These are phyloP conservation scores for Lomographa bimaculata DNA, from an alignment of 2,888 invertebrate genomes.

Conservation along the genomic window DNA sequence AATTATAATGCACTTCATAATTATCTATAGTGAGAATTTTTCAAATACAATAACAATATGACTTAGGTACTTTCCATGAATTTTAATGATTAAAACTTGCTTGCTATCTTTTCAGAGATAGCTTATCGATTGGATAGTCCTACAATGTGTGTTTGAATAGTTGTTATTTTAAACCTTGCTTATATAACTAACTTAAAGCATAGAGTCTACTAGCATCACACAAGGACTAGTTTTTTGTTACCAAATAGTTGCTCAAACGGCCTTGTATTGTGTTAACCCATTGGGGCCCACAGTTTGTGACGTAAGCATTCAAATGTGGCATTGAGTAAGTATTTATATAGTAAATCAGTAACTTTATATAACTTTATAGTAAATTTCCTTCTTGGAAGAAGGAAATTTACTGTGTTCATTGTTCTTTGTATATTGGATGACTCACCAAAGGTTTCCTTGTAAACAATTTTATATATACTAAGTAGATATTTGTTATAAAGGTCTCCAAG, in stretches of 20 bases:
- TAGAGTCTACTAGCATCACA: not conserved
- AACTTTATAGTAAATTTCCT: not conserved
- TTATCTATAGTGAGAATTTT: too few species aligned
- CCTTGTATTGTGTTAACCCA: conserved; percentile 14
- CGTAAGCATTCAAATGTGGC: conserved; percentile 7
- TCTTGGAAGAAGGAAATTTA: conserved; percentile 6
- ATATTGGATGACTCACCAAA: conserved; percentile 5
- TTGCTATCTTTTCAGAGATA: conserved; percentile 15
- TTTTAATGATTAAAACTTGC: not conserved
- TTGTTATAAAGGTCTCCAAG: too few species aligned
- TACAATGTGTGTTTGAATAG: conserved; percentile 4
- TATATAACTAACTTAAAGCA: conserved; percentile 7
- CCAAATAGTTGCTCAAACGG: conserved; percentile 10
- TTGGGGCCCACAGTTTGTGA: conserved; percentile 9
- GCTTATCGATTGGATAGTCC: conserved; percentile 16
- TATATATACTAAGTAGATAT: too few species aligned
- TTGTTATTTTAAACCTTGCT: conserved; percentile 3
- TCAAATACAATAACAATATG: too few species aligned
- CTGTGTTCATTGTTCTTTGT: conserved; percentile 15
- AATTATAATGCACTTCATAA: too few species aligned
- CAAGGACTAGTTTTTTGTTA: conserved; percentile 13
- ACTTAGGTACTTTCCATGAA: conserved; percentile 16
- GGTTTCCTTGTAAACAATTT: too few species aligned
- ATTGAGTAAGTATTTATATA: conserved; percentile 12
- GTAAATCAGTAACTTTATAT: too few species aligned